A percentile compares a stretch with the other conserved stretches of the same genome.
Evolutionary conservation across 2,113 vertebrate genomes (phyloP).

Genomic region (Pterophyllum scalare): DNA sequence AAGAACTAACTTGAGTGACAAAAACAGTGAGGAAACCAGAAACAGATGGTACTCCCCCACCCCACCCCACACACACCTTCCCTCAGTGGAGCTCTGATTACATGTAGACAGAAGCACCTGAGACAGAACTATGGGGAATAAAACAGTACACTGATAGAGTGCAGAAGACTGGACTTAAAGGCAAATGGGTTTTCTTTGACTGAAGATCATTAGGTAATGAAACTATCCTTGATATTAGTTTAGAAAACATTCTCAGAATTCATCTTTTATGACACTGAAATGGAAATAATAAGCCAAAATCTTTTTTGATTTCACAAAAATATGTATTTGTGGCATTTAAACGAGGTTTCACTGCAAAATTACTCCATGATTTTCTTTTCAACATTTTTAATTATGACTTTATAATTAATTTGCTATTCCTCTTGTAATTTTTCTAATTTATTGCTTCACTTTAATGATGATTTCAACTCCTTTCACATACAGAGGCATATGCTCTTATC

Average conservation of each 20-base stretch:
- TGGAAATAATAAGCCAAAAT: neutral
- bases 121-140: neutral
- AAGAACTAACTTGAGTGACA: constrained; percentile 5
- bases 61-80: neutral
- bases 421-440: constrained; percentile 12
- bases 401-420: constrained; percentile 24
- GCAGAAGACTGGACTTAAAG: neutral
- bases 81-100: neutral
- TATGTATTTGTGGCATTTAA: constrained; percentile 2
- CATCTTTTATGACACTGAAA: neutral
- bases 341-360: constrained; percentile 15
- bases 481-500: constrained; percentile 22
- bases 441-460: constrained; percentile 15
- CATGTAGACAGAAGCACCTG: constrained; percentile 5
- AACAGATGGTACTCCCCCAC: neutral
- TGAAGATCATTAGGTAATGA: neutral
- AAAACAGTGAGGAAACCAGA: constrained; percentile 4
- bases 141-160: neutral
- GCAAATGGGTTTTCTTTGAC: neutral
- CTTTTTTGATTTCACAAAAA: neutral
- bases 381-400: constrained; percentile 20
- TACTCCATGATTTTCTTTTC: neutral
- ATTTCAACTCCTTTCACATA: constrained; percentile 32
- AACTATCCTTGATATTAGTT: neutral
- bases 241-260: neutral